phyloP scores from a whole-genome alignment of 1,140 invertebrate species.

The Formica selysi region DNA sequence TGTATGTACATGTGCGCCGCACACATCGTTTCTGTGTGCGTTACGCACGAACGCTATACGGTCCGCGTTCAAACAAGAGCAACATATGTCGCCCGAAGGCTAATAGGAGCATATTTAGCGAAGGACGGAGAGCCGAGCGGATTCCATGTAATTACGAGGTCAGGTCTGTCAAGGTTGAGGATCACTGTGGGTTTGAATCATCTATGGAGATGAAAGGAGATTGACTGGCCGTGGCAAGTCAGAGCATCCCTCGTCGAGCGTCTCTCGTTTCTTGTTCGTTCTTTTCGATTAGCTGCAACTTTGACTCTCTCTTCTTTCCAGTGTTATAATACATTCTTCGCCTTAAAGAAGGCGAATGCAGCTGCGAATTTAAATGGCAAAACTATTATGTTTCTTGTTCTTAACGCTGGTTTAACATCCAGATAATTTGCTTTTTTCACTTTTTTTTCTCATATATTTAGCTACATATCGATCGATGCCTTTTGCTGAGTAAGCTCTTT shows the following conservation, averaged over 20 bases:
- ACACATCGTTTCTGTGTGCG: conserved; percentile 1
- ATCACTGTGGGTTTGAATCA: conserved; percentile 53
- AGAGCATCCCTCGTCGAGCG: conserved; percentile 41
- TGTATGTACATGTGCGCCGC: too few species aligned
- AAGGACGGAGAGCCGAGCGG: conserved; percentile 26
- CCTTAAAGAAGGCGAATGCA: too few species aligned
- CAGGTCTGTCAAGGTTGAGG: conserved; percentile 65
- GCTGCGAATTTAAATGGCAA: too few species aligned
- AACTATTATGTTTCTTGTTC: too few species aligned
- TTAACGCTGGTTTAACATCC: too few species aligned
- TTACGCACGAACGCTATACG: neutral
- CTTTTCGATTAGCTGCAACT: conserved; percentile 57
- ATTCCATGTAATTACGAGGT: conserved; percentile 61
- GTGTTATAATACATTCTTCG: neutral
- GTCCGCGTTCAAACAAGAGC: conserved; percentile 33
- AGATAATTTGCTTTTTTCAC: too few species aligned
- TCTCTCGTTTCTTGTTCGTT: conserved; percentile 61
- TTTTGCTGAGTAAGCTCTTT: too few species aligned
- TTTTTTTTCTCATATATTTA: too few species aligned
- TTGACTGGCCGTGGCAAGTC: conserved; percentile 9
- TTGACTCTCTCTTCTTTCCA: conserved; percentile 41
- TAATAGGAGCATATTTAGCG: conserved; percentile 46
- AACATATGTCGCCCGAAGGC: neutral
- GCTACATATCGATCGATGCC: too few species aligned
- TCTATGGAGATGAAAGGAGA: conserved; percentile 69